Conservation (phyloP, 2,797 vertebrate genomes). For the Emydoidea blandingii region DNA sequence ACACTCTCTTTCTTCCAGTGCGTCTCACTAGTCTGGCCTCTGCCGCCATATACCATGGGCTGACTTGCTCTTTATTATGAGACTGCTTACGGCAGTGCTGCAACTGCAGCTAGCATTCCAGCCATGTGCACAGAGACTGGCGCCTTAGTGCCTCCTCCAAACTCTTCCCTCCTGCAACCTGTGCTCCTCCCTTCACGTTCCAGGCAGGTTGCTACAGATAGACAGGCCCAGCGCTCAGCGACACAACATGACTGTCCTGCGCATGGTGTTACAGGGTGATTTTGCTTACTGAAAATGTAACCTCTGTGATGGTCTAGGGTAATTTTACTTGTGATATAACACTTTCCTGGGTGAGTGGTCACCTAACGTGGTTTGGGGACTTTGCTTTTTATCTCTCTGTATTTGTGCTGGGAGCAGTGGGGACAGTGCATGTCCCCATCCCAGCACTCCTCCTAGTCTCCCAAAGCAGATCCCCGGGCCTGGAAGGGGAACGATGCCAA, state of each 20-base stretch:
- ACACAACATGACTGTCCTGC: background rate
- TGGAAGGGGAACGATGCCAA: background rate
- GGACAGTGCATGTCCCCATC: background rate
- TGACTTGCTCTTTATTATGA: background rate
- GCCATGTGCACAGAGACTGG: background rate
- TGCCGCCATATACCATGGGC: background rate
- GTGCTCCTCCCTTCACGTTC: background rate
- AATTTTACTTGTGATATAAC: background rate
- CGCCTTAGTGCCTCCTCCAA: background rate
- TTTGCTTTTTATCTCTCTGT: background rate
- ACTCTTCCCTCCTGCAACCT: background rate
- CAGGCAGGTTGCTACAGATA: background rate
- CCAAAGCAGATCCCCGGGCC: background rate
- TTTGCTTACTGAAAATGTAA: background rate
- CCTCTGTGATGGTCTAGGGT: background rate
- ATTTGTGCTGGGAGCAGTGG: background rate
- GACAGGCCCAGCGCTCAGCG: background rate
- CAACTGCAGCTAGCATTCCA: background rate
- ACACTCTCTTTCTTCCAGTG: background rate
- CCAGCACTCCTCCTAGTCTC: background rate
- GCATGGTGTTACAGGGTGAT: background rate
- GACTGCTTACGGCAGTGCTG: background rate
- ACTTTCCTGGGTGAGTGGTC: background rate
- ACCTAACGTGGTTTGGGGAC: background rate
- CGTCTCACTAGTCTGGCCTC: background rate